Evolutionary conservation across 1,140 invertebrate genomes (phyloP), one percentile per base, ranked within the genome.

Genomic region (Microplitis demolitor): DNA sequence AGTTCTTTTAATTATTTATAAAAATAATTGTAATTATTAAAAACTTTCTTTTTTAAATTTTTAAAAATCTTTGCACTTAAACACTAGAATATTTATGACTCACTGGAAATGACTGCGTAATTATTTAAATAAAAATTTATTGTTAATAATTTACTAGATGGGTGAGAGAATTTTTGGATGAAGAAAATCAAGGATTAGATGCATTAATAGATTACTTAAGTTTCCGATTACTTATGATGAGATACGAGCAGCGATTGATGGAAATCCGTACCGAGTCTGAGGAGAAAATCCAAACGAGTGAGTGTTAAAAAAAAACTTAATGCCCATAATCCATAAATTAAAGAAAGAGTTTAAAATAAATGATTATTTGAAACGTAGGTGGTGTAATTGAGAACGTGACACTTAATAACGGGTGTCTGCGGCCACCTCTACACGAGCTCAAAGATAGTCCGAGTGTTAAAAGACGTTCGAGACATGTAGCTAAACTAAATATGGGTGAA

Each of bases 91-190:
- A 24, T 24, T 24, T 24, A 24, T 24, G 24, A 24, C 24, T 24
- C 24, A 24, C 24, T 2, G 24, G 24, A 24, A 24, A 24, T 24
- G 2, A 24, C 24, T 24, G 24, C 24, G 24, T 24, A 8, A 11
- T n/a, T 66, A n/a, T 4, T n/a, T 24, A 0, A 33, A 24, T 60
- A 33, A 9, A 3, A 4, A 31, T 35, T 13, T 24, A 51, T 24
- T 58, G 50, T 37, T 16, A 45, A 68, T 82, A 73, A 77, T 77
- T 78, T 87, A 88, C 35, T 84, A 97, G 96, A 89, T 99, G 98
- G 98, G 98, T 99, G 39, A 91, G 96, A 79, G 96, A 99, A 87
- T 99, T 99, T 88, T 89, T 99, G 53, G 95, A 97, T 87, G 96
- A 98, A 77, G 92, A 96, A 72, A 98, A 99, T 87, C 93, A 95